A percentile compares a stretch with the other conserved stretches of the same genome.
phyloP scores from a whole-genome alignment of 2,888 invertebrate species.

The Tyria jacobaeae region DNA sequence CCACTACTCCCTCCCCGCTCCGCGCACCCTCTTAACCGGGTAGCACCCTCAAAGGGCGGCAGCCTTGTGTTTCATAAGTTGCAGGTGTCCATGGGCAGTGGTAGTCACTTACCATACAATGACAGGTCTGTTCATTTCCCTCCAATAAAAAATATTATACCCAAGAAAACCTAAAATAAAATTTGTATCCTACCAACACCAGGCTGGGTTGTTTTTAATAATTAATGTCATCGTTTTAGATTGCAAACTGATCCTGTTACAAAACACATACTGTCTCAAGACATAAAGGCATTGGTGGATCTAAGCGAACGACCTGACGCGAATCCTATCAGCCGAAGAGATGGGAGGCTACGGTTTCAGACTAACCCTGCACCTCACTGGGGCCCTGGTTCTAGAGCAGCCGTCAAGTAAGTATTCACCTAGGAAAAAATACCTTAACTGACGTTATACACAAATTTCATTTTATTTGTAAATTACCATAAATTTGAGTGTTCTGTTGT shows the following conservation, averaged over 20 bases:
- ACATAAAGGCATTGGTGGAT: conserved; percentile 77
- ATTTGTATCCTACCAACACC: not conserved
- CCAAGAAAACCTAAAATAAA: too few species aligned
- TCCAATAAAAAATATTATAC: too few species aligned
- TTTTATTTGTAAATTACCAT: too few species aligned
- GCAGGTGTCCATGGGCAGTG: too few species aligned
- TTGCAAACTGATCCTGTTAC: conserved; percentile 81
- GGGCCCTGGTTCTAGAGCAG: conserved; percentile 96
- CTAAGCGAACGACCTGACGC: conserved; percentile 88
- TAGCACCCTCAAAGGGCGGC: too few species aligned
- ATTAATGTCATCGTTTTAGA: conserved; percentile 33
- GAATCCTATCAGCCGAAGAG: conserved; percentile 92
- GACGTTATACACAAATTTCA: not conserved
- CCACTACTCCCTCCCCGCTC: too few species aligned
- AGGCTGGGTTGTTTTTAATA: not conserved
- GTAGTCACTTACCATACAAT: too few species aligned
- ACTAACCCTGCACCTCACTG: conserved; percentile 94
- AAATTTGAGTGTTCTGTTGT: not conserved
- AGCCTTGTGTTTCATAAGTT: too few species aligned
- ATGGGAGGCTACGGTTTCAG: conserved; percentile 93
- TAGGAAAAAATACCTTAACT: not conserved
- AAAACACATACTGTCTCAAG: conserved; percentile 84
- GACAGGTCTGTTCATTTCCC: too few species aligned
- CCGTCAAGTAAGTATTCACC: conserved; percentile 90
- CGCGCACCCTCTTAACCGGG: too few species aligned